Conservation (phyloP, 92 coral and sea anemone genomes). For the Phymanthus crucifer region DNA sequence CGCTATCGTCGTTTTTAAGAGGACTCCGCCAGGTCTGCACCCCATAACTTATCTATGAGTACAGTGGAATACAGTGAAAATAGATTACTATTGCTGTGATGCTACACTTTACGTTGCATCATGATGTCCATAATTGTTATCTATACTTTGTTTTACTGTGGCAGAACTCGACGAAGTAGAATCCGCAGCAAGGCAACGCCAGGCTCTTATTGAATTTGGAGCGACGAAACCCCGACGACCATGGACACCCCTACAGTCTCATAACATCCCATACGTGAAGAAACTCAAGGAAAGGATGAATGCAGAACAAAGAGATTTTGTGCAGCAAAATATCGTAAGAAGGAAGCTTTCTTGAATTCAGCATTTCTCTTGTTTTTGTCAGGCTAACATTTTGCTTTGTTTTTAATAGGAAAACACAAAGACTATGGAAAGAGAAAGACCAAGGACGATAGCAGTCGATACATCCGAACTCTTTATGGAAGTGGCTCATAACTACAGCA, state of each 20-base stretch:
- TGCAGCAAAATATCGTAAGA: slow-evolving; percentile 91
- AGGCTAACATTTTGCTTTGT: background rate
- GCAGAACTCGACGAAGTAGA: slow-evolving; percentile 28
- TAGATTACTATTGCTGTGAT: too few species aligned
- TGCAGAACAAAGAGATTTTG: slow-evolving; percentile 56
- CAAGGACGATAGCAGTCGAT: slow-evolving; percentile 77
- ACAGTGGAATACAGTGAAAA: too few species aligned
- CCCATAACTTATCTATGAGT: too few species aligned
- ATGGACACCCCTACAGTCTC: slow-evolving; percentile 82
- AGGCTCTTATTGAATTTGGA: slow-evolving; percentile 26
- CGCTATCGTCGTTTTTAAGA: too few species aligned
- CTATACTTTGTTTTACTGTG: too few species aligned
- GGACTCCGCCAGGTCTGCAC: too few species aligned
- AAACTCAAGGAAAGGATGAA: slow-evolving; percentile 65
- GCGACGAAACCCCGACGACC: slow-evolving; percentile 61
- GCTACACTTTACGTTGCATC: background rate
- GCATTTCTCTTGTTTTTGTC: background rate
- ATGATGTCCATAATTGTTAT: background rate
- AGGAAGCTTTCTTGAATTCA: background rate
- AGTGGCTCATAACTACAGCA: slow-evolving; percentile 92
- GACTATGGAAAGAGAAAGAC: slow-evolving; percentile 50
- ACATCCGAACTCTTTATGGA: slow-evolving; percentile 61
- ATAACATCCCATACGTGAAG: slow-evolving; percentile 64
- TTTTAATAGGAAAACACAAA: slow-evolving; percentile 65
- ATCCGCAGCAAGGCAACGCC: slow-evolving; percentile 29